Percentiles rank a stretch among this genome's conserved stretches.
Evolutionary conservation across 2,797 vertebrate species (phyloP).

Genomic region (Rhincodon typus): DNA sequence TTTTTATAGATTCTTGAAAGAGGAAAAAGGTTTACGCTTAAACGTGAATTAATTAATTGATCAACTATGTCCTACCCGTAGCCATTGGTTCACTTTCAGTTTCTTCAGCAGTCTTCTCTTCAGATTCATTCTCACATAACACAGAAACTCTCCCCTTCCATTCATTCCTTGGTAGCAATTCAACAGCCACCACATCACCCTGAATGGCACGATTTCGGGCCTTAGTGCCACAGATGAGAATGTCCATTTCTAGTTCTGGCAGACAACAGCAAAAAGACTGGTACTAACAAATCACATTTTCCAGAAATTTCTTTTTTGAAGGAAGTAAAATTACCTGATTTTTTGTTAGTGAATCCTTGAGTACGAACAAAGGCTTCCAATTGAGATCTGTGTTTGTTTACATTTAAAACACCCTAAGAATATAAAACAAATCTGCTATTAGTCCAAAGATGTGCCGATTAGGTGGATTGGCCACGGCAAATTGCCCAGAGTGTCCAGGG

Average conservation of each 20-base stretch:
- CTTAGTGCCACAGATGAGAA: slow-evolving; percentile 73
- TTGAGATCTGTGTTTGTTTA: slow-evolving; percentile 85
- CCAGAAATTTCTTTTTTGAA: not conserved
- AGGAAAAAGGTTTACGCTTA: not conserved
- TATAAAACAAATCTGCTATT: not conserved
- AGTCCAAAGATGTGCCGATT: too few species aligned
- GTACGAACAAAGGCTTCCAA: slow-evolving; percentile 74
- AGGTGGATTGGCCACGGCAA: too few species aligned
- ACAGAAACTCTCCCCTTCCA: slow-evolving; percentile 76
- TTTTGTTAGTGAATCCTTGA: slow-evolving; percentile 66
- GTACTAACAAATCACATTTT: not conserved
- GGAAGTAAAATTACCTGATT: slow-evolving; percentile 10
- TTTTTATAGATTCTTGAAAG: not conserved
- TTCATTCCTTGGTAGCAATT: slow-evolving; percentile 71
- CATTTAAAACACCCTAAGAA: slow-evolving; percentile 74
- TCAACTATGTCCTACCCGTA: slow-evolving; percentile 65
- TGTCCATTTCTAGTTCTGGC: slow-evolving; percentile 69
- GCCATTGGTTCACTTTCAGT: slow-evolving; percentile 68
- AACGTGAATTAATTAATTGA: not conserved
- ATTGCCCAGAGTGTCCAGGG: too few species aligned
- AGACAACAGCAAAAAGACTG: not conserved
- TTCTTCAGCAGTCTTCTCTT: slow-evolving; percentile 68
- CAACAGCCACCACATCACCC: slow-evolving; percentile 74
- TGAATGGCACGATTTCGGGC: slow-evolving; percentile 83
- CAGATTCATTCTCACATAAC: slow-evolving; percentile 68